These are phyloP conservation scores for Stenolophus ochropezus DNA, from an alignment of 2,888 invertebrate species.

Conservation along the genomic window DNA sequence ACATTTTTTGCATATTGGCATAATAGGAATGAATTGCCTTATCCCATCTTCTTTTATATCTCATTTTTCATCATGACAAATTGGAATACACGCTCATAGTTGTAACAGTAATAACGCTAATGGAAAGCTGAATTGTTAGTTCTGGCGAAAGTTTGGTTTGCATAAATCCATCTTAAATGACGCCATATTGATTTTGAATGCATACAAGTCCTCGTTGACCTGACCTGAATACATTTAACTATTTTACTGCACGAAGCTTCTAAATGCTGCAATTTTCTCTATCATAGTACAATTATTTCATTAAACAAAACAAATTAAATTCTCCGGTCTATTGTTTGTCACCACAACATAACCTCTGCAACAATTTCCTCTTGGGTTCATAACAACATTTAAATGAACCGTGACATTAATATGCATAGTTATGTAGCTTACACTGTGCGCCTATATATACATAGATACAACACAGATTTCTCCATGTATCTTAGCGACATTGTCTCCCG, in stretches of 20 bases:
- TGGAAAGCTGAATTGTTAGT: no score
- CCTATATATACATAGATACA: background rate
- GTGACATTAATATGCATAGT: constrained; percentile 37
- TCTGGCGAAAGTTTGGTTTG: no score
- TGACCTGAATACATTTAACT: background rate
- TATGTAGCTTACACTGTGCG: constrained; percentile 12
- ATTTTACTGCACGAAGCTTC: background rate
- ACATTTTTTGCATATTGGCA: no score
- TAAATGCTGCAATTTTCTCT: background rate
- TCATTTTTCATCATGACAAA: no score
- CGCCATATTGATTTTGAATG: no score
- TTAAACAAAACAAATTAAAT: background rate
- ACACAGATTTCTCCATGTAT: constrained; percentile 3
- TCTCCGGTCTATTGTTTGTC: background rate
- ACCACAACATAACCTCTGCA: background rate
- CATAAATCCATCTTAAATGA: no score
- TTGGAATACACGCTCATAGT: no score
- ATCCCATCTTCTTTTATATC: no score
- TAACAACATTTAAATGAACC: constrained; percentile 27
- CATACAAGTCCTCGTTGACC: no score
- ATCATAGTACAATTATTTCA: background rate
- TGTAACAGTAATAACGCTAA: no score
- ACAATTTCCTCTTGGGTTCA: background rate
- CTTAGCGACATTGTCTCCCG: background rate
- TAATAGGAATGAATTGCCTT: no score